Percentiles rank a stretch among this genome's conserved stretches.
Evolutionary conservation across 2,888 invertebrate genomes (phyloP).

Genomic region (Ypsolopha scabrella): DNA sequence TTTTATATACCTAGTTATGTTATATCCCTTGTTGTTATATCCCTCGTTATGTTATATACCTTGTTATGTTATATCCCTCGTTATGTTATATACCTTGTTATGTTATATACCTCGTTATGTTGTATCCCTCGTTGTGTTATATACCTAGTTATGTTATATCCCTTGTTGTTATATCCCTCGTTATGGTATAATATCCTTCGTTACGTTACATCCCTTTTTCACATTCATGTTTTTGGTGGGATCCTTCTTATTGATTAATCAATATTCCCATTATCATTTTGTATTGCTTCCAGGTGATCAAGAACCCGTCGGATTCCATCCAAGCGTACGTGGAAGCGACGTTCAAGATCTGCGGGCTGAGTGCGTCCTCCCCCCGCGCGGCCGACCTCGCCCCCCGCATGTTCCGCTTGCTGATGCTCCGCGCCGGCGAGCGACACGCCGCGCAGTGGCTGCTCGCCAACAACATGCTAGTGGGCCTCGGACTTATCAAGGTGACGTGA

Average conservation of each 20-base stretch:
- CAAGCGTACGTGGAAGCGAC: slow-evolving; percentile 64
- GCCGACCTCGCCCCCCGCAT: slow-evolving; percentile 36
- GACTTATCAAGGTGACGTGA: slow-evolving; percentile 76
- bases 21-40: no score
- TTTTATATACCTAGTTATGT: not conserved
- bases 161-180: no score
- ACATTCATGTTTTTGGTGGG: no score
- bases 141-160: no score
- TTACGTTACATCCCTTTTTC: no score
- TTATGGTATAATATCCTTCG: no score
- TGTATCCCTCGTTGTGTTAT: no score
- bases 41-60: no score
- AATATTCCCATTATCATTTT: not conserved
- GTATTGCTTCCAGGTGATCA: slow-evolving; percentile 27
- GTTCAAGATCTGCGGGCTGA: slow-evolving; percentile 54
- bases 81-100: no score
- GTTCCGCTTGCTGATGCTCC: slow-evolving; percentile 55
- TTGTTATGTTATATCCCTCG: no score
- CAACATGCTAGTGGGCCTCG: slow-evolving; percentile 73
- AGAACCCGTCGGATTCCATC: slow-evolving; percentile 29
- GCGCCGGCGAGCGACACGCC: slow-evolving; percentile 42
- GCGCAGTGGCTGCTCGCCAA: slow-evolving; percentile 71
- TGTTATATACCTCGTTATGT: no score
- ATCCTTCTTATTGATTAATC: no score
- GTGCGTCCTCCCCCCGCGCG: slow-evolving; percentile 31